These are phyloP conservation scores for Scortum barcoo DNA, from an alignment of 2,113 vertebrate species.

Conservation along the genomic window DNA sequence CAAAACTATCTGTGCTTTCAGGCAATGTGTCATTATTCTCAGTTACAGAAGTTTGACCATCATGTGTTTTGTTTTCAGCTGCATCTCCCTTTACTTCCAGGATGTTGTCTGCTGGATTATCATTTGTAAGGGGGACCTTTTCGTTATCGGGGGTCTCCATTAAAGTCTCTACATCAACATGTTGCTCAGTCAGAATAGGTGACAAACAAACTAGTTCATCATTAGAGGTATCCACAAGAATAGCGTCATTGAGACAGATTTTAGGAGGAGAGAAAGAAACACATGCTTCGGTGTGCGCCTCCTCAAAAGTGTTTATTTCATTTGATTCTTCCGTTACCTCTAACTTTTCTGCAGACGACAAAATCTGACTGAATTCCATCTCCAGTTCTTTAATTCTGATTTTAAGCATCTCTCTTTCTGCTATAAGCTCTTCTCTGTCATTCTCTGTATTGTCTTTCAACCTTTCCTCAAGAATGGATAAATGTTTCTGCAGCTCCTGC, in stretches of 20 bases:
- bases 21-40: neutral
- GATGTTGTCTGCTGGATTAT: neutral
- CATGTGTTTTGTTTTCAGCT: neutral
- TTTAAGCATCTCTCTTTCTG: slow-evolving; percentile 80
- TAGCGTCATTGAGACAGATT: neutral
- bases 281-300: neutral
- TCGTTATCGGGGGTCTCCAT: neutral
- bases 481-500: slow-evolving; percentile 75
- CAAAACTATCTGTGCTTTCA: neutral
- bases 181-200: neutral
- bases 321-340: slow-evolving; percentile 21
- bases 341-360: slow-evolving; percentile 52
- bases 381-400: slow-evolving; percentile 77
- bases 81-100: neutral
- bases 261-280: neutral
- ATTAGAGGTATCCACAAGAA: neutral
- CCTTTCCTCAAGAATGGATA: slow-evolving; percentile 77
- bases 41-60: neutral
- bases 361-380: slow-evolving; percentile 46
- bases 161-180: neutral
- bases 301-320: neutral
- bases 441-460: slow-evolving; percentile 68
- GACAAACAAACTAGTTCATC: slow-evolving; percentile 3
- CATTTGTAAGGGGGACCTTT: no score
- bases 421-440: slow-evolving; percentile 75